phyloP scores from a whole-genome alignment of 2,113 vertebrate species.

The Clupea harengus region DNA sequence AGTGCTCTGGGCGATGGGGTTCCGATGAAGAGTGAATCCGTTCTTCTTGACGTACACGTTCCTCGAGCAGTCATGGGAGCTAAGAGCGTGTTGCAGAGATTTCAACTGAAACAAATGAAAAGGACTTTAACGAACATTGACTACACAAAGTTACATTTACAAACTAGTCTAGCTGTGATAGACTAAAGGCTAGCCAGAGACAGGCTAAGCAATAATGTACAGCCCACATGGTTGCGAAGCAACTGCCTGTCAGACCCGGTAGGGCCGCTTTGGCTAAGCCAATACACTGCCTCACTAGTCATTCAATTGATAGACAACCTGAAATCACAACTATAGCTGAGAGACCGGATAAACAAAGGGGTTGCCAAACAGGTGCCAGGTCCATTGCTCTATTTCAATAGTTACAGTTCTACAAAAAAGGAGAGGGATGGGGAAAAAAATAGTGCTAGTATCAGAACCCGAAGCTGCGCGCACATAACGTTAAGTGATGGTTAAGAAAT shows the following conservation, averaged over 20 bases:
- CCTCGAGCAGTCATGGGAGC: constrained; percentile 95
- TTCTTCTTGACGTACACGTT: constrained; percentile 99
- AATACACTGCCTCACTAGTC: neutral
- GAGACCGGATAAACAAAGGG: neutral
- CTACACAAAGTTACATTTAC: neutral
- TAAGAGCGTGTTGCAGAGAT: constrained; percentile 91
- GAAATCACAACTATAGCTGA: neutral
- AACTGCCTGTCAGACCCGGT: neutral
- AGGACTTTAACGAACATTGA: neutral
- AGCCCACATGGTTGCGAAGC: too few relatives aligned
- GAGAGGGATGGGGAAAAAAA: too few relatives aligned
- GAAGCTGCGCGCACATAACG: too few relatives aligned
- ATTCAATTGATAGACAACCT: neutral
- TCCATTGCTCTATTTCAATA: too few relatives aligned
- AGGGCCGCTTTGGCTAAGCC: too few relatives aligned
- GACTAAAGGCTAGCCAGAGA: too few relatives aligned
- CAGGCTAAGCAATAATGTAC: too few relatives aligned
- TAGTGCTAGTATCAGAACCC: too few relatives aligned
- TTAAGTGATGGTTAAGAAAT: too few relatives aligned
- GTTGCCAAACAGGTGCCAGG: neutral
- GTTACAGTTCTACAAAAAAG: too few relatives aligned
- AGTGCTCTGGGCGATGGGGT: constrained; percentile 98
- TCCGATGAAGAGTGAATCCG: constrained; percentile 95
- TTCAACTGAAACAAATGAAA: constrained; percentile 75
- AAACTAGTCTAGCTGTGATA: too few relatives aligned